Base-by-base conservation (phyloP, 2,113 vertebrate species). In the Oncorhynchus clarkii region DNA sequence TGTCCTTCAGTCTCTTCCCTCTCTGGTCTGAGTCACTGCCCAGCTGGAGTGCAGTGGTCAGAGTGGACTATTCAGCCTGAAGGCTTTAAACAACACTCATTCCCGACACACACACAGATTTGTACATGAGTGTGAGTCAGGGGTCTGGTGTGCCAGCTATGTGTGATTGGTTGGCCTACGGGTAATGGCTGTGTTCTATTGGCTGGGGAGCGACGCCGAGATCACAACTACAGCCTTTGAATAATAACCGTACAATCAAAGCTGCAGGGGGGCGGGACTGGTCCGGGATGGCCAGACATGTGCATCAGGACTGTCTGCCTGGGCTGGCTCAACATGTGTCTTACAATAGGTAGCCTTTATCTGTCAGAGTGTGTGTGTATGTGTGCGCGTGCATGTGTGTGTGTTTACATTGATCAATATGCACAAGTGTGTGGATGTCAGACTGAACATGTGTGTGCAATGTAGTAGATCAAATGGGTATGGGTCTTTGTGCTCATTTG, bases 281-380 rank as follows among this genome's bases (percentile, higher is more conserved):
- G 74, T 73, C 7, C 22, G 4, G 80, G 49, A 83, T 80, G 84
- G 82, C 74, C 67, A 78, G 80, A 78, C 90, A 92, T 86, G 88
- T 89, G 88, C 74, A 79, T 73, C 66, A 1, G 48, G 79, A 70
- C 65, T 78, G 85, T 75, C 22, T 85, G 84, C 70, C 76, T 6
- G 2, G 78, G 70, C 75, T 77, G 84, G 76, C n/a, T 74, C 81
- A 81, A 88, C 91, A 85, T 88, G 90, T 90, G 87, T 80, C 83
- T 71, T 8, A 27, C 4, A 45, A 60, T 60, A 48, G 20, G 18
- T 18, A 48, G 20, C n/a, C n/a, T 22, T 5, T n/a, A 11, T 45
- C 45, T 22, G 68, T 13, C 9, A 11, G 39, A 11, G 39, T 45
- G 9, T 45, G 0, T 45, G 39, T 54, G 69, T 82, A 81, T 4